Percentiles rank a stretch among this genome's conserved stretches.
Conservation (phyloP, 2,888 invertebrate species). For the Hypena proboscidalis region DNA sequence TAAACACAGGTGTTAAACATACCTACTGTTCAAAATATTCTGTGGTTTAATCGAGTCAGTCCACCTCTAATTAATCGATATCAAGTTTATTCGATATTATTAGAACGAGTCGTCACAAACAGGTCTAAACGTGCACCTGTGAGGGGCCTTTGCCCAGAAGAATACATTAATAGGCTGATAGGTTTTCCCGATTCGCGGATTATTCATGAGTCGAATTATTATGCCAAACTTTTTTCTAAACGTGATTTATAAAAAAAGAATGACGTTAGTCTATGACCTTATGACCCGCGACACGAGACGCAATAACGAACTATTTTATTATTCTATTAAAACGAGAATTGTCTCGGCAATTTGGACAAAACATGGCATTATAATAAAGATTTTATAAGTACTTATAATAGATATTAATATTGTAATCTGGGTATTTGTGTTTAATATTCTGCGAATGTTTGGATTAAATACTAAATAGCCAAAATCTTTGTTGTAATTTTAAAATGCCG, state of each 20-base stretch:
- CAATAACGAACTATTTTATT: conserved; percentile 42
- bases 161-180: conserved; percentile 24
- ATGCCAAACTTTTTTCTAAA: conserved; percentile 36
- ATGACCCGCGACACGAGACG: conserved; percentile 55
- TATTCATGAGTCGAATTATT: conserved; percentile 38
- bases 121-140: conserved; percentile 26
- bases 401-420: conserved; percentile 23
- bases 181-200: conserved; percentile 45
- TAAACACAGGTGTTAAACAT: conserved; percentile 6
- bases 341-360: conserved; percentile 24
- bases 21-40: background rate
- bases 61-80: conserved; percentile 12
- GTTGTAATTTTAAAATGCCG: background rate
- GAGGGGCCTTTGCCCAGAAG: conserved; percentile 28
- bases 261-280: conserved; percentile 61
- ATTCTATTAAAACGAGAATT: conserved; percentile 40
- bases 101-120: conserved; percentile 20
- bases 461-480: background rate
- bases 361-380: conserved; percentile 25
- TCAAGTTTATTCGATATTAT: conserved; percentile 19
- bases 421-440: conserved; percentile 18
- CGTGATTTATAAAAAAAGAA: conserved; percentile 49
- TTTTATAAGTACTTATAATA: conserved; percentile 20
- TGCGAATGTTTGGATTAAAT: conserved; percentile 3
- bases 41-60: conserved; percentile 13